Conservation (phyloP, 2,113 vertebrate genomes). For the Otis tarda region DNA sequence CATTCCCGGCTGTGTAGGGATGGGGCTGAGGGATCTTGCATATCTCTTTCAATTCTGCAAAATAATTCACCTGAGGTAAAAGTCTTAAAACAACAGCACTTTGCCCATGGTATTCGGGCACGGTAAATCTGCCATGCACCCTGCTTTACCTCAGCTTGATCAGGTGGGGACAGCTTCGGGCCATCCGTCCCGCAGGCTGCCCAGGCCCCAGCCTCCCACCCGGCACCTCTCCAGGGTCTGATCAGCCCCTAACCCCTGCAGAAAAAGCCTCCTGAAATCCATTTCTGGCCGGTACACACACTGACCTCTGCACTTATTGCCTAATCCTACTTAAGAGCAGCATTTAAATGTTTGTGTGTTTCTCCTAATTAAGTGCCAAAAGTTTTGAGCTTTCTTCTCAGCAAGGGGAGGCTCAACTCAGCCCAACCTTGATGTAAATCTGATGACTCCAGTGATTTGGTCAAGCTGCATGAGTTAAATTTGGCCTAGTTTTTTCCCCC, state of each 20-base stretch:
- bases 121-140: not conserved
- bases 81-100: not conserved
- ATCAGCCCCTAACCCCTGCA: not conserved
- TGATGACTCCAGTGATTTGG: not conserved
- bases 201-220: not conserved
- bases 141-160: not conserved
- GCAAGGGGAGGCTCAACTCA: not conserved
- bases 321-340: constrained; percentile 9
- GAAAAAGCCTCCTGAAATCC: not conserved
- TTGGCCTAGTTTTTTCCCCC: not conserved
- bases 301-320: not conserved
- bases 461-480: not conserved
- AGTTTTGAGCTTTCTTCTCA: not conserved
- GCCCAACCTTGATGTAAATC: not conserved
- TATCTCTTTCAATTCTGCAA: not conserved
- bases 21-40: not conserved
- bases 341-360: not conserved
- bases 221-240: not conserved
- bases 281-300: not conserved
- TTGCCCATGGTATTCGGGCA: not conserved
- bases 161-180: not conserved
- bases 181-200: not conserved
- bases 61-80: not conserved
- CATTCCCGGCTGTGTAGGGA: not conserved
- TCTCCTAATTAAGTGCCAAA: constrained; percentile 34